Percentiles rank a stretch among this genome's conserved stretches.
These are phyloP conservation scores for Thermophis baileyi DNA, from an alignment of 2,113 vertebrate species.

Conservation along the genomic window DNA sequence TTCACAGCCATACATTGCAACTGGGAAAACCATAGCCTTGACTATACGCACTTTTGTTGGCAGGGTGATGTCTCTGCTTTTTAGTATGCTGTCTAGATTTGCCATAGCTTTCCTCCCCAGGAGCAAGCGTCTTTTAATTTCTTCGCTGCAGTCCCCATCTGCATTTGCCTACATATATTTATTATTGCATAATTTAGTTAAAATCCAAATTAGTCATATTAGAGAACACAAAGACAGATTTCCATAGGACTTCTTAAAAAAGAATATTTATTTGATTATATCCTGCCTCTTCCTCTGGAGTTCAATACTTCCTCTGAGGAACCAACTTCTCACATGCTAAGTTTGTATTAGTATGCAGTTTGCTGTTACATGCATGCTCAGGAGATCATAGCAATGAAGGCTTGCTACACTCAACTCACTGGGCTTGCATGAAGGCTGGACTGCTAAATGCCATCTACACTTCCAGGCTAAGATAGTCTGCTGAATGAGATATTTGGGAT, in stretches of 20 bases:
- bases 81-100: too few relatives aligned
- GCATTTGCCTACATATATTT: neutral
- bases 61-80: too few relatives aligned
- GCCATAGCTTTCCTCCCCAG: too few relatives aligned
- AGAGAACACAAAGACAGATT: neutral
- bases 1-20: too few relatives aligned
- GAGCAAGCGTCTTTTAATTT: too few relatives aligned
- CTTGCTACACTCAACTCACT: neutral
- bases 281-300: neutral
- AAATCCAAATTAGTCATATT: neutral
- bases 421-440: neutral
- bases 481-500: neutral
- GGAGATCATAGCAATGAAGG: neutral
- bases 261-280: neutral
- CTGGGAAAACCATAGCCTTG: too few relatives aligned
- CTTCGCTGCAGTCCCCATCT: too few relatives aligned
- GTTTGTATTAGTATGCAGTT: neutral
- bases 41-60: too few relatives aligned
- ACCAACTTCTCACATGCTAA: neutral
- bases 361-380: neutral
- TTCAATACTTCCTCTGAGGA: neutral
- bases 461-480: neutral
- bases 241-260: neutral
- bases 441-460: neutral
- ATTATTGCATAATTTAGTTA: neutral